Evolutionary conservation across 2,113 vertebrate genomes (phyloP).

Genomic region (Felis chaus): DNA sequence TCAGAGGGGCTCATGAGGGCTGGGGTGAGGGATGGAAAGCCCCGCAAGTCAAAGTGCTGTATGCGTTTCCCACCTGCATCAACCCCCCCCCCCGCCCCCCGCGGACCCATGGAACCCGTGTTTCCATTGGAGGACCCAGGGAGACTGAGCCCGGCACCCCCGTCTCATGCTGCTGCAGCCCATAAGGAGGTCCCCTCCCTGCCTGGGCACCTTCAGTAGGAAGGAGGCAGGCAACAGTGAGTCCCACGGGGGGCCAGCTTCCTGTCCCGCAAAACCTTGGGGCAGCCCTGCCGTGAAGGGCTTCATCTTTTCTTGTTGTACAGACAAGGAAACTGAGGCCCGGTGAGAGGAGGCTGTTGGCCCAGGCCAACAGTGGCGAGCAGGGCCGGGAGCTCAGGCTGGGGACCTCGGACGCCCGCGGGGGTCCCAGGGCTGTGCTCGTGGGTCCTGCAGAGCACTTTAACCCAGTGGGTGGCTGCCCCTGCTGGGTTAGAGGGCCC

Average conservation of each 20-base stretch:
- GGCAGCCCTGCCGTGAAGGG: background rate
- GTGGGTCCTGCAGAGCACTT: background rate
- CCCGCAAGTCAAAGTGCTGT: background rate
- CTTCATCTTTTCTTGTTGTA: background rate
- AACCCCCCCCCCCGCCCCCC: too few species aligned
- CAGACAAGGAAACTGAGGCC: conserved; percentile 22
- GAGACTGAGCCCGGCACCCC: background rate
- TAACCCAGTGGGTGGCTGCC: conserved; percentile 42
- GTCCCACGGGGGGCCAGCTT: background rate
- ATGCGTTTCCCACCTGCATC: background rate
- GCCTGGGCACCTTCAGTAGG: background rate
- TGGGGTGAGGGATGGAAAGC: background rate
- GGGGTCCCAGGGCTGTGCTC: background rate
- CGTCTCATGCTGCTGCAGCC: background rate
- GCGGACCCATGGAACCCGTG: background rate
- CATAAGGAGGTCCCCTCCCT: background rate
- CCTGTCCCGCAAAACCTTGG: background rate
- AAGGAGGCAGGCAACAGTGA: background rate
- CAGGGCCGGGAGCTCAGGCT: background rate
- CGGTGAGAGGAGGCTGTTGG: background rate
- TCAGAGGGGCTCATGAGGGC: background rate
- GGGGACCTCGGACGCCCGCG: background rate
- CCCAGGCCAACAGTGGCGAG: background rate
- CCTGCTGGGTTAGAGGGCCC: conserved; percentile 43
- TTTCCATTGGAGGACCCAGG: background rate